Evolutionary conservation across 2,888 invertebrate species (phyloP).

Genomic region (Saturnia pavonia): DNA sequence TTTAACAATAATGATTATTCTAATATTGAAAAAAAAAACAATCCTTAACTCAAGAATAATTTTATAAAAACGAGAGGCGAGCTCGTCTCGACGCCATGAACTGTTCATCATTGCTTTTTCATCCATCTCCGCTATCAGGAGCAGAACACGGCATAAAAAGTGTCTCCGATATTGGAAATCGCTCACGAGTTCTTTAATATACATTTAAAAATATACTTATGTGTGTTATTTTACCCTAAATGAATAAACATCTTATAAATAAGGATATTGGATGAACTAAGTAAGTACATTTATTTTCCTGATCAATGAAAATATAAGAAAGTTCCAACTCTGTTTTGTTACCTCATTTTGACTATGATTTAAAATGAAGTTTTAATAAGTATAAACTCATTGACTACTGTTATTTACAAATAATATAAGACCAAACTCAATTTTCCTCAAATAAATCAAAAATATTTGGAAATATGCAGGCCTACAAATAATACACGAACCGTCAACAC

Average conservation of each 20-base stretch:
- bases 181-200: constrained; percentile 2
- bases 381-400: no score
- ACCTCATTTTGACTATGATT: no score
- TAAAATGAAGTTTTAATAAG: no score
- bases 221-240: not conserved
- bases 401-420: no score
- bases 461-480: no score
- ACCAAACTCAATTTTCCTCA: no score
- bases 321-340: no score
- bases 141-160: constrained; percentile 6
- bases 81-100: not conserved
- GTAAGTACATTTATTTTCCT: not conserved
- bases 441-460: no score
- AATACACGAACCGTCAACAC: no score
- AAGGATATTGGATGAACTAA: not conserved
- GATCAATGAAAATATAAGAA: no score
- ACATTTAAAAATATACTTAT: not conserved
- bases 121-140: constrained; percentile 13
- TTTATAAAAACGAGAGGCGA: not conserved
- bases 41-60: not conserved
- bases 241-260: not conserved
- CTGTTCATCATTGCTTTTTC: constrained; percentile 3
- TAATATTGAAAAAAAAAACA: not conserved
- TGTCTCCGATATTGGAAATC: constrained; percentile 8
- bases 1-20: not conserved